Conservation (phyloP, 1,140 invertebrate species). For the Maconellicoccus hirsutus region DNA sequence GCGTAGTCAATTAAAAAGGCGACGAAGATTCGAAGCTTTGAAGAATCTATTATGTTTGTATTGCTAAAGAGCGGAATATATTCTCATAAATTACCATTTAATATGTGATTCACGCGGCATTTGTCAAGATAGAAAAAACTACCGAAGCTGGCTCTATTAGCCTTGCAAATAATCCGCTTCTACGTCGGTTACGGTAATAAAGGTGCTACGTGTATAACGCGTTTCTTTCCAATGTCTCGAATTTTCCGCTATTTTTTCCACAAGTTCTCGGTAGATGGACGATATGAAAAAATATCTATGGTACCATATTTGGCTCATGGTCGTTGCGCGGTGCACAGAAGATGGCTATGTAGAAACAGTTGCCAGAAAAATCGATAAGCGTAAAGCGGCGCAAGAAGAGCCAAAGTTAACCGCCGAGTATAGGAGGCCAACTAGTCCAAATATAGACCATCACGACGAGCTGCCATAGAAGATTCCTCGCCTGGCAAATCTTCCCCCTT, state of each 20-base stretch:
- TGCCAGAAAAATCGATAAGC: slow-evolving; percentile 14
- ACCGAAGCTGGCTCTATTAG: neutral
- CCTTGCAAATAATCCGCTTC: neutral
- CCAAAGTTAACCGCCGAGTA: slow-evolving; percentile 15
- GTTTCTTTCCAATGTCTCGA: no score
- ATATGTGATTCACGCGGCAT: neutral
- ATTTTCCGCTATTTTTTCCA: no score
- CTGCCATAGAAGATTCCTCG: slow-evolving; percentile 6
- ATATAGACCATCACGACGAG: slow-evolving; percentile 1
- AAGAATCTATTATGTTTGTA: neutral
- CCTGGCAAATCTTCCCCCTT: neutral
- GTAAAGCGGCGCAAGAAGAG: neutral
- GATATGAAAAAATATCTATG: no score
- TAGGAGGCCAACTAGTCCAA: slow-evolving; percentile 10
- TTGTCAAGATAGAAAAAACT: neutral
- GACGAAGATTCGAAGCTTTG: no score
- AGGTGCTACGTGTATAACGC: no score
- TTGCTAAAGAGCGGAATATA: neutral
- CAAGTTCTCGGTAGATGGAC: no score
- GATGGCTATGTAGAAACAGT: neutral
- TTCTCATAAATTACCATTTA: slow-evolving; percentile 10
- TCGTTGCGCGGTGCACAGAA: neutral
- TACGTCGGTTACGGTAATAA: no score
- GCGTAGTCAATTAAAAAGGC: no score
- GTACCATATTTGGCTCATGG: neutral